phyloP scores from a whole-genome alignment of 2,797 vertebrate species.

The Lacerta bilineata region DNA sequence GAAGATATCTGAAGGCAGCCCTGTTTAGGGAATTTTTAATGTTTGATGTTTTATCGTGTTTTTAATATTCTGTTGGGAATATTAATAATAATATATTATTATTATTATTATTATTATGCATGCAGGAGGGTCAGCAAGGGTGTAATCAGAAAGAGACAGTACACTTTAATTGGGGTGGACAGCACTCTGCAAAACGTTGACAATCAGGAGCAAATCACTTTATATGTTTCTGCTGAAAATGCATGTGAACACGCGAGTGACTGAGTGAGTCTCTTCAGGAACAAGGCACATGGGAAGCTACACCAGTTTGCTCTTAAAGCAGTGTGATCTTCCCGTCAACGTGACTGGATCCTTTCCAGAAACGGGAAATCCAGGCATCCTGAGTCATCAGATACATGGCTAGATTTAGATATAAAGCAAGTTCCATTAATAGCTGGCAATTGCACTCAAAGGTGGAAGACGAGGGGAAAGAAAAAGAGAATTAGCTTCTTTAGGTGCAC shows the following conservation, averaged over 20 bases:
- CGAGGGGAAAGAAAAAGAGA: no score
- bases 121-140: background rate
- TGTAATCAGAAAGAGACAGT: background rate
- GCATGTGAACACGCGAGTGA: rapidly evolving
- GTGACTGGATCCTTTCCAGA: background rate
- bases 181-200: background rate
- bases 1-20: no score
- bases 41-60: no score
- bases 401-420: background rate
- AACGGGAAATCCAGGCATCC: background rate
- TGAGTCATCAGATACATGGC: background rate
- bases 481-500: rapidly evolving
- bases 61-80: no score
- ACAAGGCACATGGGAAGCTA: background rate
- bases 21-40: no score
- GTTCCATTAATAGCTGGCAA: background rate
- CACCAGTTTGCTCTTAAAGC: no score
- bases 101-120: background rate
- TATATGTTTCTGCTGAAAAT: background rate
- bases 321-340: background rate
- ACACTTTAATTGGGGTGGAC: no score
- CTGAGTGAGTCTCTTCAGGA: background rate
- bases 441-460: background rate
- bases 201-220: background rate
- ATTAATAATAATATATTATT: no score